These are phyloP conservation scores for Anolis apletophallus DNA, from an alignment of 2,797 vertebrate species.

Conservation along the genomic window DNA sequence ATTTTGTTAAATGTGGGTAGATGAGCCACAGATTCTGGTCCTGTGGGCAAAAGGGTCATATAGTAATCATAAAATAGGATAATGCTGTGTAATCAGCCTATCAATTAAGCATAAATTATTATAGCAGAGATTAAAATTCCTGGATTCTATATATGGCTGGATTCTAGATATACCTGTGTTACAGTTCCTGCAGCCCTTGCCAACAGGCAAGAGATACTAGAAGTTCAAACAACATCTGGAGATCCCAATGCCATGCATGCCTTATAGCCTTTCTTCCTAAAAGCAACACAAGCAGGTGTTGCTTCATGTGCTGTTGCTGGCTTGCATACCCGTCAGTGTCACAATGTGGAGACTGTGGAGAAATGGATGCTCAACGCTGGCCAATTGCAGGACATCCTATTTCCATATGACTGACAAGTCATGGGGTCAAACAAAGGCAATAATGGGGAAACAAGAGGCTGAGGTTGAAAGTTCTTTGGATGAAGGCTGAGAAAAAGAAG, in stretches of 20 bases:
- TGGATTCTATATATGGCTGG: no score
- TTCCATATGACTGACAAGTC: slow-evolving; percentile 1
- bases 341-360: not conserved
- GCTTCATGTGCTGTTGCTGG: not conserved
- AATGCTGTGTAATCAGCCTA: no score
- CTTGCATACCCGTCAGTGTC: not conserved
- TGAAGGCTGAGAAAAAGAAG: not conserved
- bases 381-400: not conserved
- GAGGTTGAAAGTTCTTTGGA: not conserved
- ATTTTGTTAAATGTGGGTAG: no score
- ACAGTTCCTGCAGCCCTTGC: no score
- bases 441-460: not conserved
- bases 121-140: no score
- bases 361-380: not conserved
- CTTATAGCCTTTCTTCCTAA: not conserved
- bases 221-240: no score
- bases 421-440: slow-evolving; percentile 15
- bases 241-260: not conserved
- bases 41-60: no score
- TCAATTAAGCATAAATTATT: no score
- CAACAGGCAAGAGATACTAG: no score
- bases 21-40: no score
- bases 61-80: no score
- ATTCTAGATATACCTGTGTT: no score
- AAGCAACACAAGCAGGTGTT: not conserved